phyloP scores from a whole-genome alignment of 2,113 vertebrate genomes.

The Dasypus novemcinctus region DNA sequence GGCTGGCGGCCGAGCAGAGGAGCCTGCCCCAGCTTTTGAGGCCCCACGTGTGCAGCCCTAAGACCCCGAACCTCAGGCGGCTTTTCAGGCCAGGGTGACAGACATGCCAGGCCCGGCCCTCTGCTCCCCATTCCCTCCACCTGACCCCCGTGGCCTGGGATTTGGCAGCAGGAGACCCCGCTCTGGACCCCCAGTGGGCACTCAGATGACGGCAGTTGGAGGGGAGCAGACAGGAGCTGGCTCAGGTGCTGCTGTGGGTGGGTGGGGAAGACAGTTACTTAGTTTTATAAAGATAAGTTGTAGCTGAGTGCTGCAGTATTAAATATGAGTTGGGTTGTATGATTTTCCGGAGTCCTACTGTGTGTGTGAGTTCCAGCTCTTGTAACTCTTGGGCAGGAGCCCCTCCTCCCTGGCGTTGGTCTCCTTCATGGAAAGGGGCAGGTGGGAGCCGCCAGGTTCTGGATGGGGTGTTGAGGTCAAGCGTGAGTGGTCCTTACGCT shows the following conservation, averaged over 20 bases:
- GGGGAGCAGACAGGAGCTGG: not conserved
- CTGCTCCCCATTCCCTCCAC: not conserved
- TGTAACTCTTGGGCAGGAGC: not conserved
- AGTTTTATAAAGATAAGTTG: conserved; percentile 40
- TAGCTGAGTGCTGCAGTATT: not conserved
- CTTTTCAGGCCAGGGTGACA: not conserved
- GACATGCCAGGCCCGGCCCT: not conserved
- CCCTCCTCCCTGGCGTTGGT: fast-evolving
- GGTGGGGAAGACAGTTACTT: not conserved
- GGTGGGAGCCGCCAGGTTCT: not conserved
- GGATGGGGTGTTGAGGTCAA: too few species aligned
- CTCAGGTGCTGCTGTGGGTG: not conserved
- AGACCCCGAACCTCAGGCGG: too few species aligned
- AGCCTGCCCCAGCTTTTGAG: not conserved
- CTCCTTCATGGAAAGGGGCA: too few species aligned
- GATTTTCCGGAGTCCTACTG: not conserved
- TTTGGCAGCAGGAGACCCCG: not conserved
- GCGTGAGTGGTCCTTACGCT: too few species aligned
- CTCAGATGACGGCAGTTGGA: not conserved
- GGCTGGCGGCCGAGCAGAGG: not conserved
- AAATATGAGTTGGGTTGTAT: not conserved
- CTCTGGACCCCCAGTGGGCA: not conserved
- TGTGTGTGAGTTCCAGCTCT: not conserved
- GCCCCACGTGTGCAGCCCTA: not conserved
- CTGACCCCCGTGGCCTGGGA: not conserved